A percentile compares a stretch with the other conserved stretches of the same genome.
phyloP scores from a whole-genome alignment of 2,797 vertebrate genomes.

The Esox masquinongy region DNA sequence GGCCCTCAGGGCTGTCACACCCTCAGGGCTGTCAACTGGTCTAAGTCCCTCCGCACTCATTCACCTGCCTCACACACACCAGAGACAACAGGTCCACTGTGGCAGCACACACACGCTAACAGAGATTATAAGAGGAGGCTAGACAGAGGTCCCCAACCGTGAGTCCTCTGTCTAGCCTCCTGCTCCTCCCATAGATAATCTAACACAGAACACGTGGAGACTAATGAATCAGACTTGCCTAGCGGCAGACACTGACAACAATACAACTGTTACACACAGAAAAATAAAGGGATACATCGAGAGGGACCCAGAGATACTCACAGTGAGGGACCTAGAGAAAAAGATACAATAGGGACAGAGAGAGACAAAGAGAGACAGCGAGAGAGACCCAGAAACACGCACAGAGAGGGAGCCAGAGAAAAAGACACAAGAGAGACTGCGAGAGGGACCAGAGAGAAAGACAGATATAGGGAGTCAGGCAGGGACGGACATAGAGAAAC shows the following conservation, averaged over 20 bases:
- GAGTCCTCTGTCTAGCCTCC: neutral
- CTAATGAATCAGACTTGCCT: constrained; percentile 18
- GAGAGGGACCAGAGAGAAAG: too few species aligned
- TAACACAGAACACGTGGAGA: neutral
- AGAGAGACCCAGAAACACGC: too few species aligned
- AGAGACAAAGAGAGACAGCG: neutral
- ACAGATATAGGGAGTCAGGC: too few species aligned
- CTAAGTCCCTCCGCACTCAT: constrained; percentile 45
- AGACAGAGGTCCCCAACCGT: neutral
- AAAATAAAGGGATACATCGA: neutral
- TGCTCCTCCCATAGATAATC: neutral
- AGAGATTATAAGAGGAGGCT: constrained; percentile 4
- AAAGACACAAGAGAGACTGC: too few species aligned
- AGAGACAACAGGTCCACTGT: too few species aligned
- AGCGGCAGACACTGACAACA: constrained; percentile 23
- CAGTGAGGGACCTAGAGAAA: too few species aligned
- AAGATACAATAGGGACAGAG: too few species aligned
- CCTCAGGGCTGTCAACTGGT: constrained; percentile 58
- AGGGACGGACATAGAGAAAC: too few species aligned
- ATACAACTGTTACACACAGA: constrained; percentile 17
- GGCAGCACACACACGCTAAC: constrained; percentile 9
- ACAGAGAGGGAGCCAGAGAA: too few species aligned
- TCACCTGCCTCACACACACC: constrained; percentile 44
- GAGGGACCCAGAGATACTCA: too few species aligned
- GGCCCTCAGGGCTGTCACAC: constrained; percentile 50